phyloP scores from a whole-genome alignment of 1,140 invertebrate genomes.

The Cydia splendana region DNA sequence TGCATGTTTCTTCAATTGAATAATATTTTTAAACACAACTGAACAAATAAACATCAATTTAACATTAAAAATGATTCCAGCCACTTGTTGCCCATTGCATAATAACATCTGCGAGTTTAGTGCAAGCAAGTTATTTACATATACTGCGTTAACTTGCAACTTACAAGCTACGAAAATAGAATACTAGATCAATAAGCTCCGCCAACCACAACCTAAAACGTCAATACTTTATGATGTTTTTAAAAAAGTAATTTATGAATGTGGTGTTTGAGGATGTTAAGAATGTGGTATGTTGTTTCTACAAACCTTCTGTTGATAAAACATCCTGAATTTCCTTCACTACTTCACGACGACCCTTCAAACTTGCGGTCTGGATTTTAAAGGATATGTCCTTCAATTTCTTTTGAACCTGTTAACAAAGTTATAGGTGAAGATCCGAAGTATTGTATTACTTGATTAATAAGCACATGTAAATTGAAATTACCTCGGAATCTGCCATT shows the following conservation, averaged over 20 bases:
- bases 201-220: conserved; percentile 38
- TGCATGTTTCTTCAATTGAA: not conserved
- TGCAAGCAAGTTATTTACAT: not conserved
- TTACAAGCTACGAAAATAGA: conserved; percentile 36
- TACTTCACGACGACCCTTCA: conserved; percentile 86
- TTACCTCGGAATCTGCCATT: conserved; percentile 77
- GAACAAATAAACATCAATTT: not conserved
- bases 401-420: conserved; percentile 83
- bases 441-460: conserved; percentile 32
- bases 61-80: not conserved
- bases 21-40: not conserved
- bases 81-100: not conserved
- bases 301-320: conserved; percentile 87
- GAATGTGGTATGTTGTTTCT: conserved; percentile 24
- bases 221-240: conserved; percentile 15
- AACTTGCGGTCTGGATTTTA: conserved; percentile 88
- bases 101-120: not conserved
- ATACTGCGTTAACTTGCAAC: conserved; percentile 16
- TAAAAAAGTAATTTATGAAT: conserved; percentile 4
- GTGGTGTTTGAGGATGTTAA: conserved; percentile 33
- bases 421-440: conserved; percentile 37
- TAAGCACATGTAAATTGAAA: conserved; percentile 35
- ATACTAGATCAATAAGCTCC: conserved; percentile 61
- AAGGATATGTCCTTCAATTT: conserved; percentile 90
- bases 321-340: conserved; percentile 86